Base-by-base conservation (phyloP, 2,888 invertebrate species). In the Papilio gigon region DNA sequence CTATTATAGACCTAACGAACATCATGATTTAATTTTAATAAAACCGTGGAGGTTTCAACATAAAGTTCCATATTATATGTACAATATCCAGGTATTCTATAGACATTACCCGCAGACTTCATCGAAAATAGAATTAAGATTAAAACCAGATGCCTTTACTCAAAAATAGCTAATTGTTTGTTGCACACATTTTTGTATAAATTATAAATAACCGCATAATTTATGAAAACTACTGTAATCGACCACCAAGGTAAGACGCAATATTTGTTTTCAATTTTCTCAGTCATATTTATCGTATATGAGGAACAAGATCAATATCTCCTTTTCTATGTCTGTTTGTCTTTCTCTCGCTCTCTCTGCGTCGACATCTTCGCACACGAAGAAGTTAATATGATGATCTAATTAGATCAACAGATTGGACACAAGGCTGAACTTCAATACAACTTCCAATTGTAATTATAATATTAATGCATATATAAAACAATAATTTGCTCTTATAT, bases 81-180 rank as follows among this genome's bases (percentile, higher is more conserved):
- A 33, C 33, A 33, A 5, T 1, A 12, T 47, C 9, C 3, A 50
- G 25, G 25, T 17, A 9, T 22, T 50, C 25, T 25, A 2, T 8
- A 50, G 2, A 25, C 14, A 47, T 47, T 22, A n/a, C n/a, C 11
- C 47, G 12, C 22, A 12, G 12, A 25, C 9, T 12, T 50, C 9
- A 25, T 22, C 50, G 22, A 50, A 25, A 50, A 50, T 25, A 50
- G 50, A 11, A 25, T 17, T 25, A 25, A 50, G 22, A 50, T 50
- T 50, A 5, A 35, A 9, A 35, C 35, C 35, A 50, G 22, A 50
- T 12, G 50, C 50, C 12, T 22, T 1, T 50, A 25, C 12, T 50
- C 50, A 25, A 50, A 47, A 50, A 50, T 50, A 50, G 50, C 25
- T 50, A 50, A 25, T 50, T 50, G 44, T 47, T 47, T 47, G 12